Base-by-base conservation (phyloP, 2,113 vertebrate species). In the Cairina moschata region DNA sequence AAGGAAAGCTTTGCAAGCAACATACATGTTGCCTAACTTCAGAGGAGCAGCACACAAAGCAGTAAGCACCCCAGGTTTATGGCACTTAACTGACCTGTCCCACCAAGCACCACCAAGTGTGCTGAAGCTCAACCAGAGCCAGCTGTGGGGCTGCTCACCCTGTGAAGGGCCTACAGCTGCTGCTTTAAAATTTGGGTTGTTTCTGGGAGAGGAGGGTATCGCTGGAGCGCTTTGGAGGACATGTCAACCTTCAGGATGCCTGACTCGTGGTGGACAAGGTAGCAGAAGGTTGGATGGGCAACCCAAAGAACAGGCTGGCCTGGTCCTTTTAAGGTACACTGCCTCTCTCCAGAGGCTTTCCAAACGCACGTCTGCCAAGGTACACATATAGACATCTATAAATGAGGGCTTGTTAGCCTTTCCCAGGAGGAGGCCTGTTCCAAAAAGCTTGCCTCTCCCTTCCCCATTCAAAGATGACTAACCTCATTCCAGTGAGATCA, bases 401-500 rank as follows among this genome's bases (percentile, higher is more conserved):
- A 95, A 91, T 59, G 34, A 95, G 76, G 42, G 59, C n/a, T 79
- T 93, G 67, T 94, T 91, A 89, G 77, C 79, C 38, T 87, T 93
- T 91, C 23, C 71, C 54, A 77, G 66, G 46, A 68, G 6, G 88
- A 77, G 32, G 34, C 31, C 63, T 63, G n/a, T 80, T 95, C 77
- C 79, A 90, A 62, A 91, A 93, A 52, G 1, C 58, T 77, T 56
- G 52, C 59, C 60, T 87, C 67, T 95, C 91, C 93, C 84, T 79
- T 88, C 58, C 62, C 74, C 3, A 2, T 8, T 12, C 75, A 73
- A 21, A 71, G 85, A 95, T 95, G 93, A 96, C 89, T 97, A 95
- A 97, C 63, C 46, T 89, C 77, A 91, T 91, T 95, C 48, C 83
- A 90, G 56, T 95, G 89, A 97, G 95, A 92, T 96, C 91, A 95